Conservation (phyloP, 2,797 vertebrate species). For the Arctocebus calabarensis region DNA sequence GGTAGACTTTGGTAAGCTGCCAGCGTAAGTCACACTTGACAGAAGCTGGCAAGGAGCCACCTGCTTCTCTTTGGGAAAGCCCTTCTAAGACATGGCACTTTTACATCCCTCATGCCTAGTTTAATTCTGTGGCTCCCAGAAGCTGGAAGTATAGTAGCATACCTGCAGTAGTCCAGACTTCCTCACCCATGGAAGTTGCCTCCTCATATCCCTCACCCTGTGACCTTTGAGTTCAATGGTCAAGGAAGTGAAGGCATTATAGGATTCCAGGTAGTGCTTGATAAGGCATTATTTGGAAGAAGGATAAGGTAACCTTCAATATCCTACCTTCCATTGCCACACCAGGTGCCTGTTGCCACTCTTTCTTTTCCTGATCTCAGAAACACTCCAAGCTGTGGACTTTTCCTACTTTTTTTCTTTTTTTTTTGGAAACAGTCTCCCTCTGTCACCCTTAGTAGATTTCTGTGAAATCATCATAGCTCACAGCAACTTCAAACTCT, state of each 20-base stretch:
- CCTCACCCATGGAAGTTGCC: background rate
- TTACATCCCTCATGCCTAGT: background rate
- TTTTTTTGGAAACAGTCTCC: too few species aligned
- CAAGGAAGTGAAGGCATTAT: slow-evolving; percentile 4
- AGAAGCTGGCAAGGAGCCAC: background rate
- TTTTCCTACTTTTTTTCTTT: background rate
- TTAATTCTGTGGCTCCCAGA: slow-evolving; percentile 44
- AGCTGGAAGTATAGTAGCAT: background rate
- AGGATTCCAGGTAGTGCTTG: slow-evolving; percentile 18
- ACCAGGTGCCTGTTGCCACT: background rate
- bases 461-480: too few species aligned
- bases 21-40: background rate
- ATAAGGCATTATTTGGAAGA: background rate
- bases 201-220: background rate
- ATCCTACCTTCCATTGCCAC: background rate
- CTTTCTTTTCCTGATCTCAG: background rate
- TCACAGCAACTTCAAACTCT: too few species aligned
- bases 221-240: background rate
- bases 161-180: background rate
- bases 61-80: background rate
- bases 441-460: too few species aligned
- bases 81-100: background rate
- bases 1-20: background rate
- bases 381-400: background rate
- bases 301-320: background rate